phyloP scores from a whole-genome alignment of 2,113 vertebrate genomes.

The Channa maculata region DNA sequence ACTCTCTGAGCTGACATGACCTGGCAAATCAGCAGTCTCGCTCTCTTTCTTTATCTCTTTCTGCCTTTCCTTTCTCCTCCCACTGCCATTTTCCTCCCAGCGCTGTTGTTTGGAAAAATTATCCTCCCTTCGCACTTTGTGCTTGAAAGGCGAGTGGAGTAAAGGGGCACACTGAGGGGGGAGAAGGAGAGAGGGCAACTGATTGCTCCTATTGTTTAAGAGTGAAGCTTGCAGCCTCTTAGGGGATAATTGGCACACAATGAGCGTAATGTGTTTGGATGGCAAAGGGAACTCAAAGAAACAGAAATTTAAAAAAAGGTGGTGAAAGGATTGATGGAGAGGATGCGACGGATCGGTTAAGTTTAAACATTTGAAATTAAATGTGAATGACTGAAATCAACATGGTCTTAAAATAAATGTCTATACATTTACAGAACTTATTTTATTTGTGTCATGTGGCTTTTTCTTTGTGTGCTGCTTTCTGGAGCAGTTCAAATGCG shows the following conservation, averaged over 20 bases:
- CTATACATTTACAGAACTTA: background rate
- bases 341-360: constrained; percentile 32
- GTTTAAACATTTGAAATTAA: constrained; percentile 31
- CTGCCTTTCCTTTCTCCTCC: constrained; percentile 44
- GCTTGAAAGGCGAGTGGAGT: constrained; percentile 66
- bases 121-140: constrained; percentile 71
- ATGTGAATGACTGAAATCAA: constrained; percentile 5
- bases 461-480: background rate
- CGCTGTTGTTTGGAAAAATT: constrained; percentile 80
- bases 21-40: constrained; percentile 55
- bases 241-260: constrained; percentile 80
- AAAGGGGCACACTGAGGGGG: constrained; percentile 54
- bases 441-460: background rate
- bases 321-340: constrained; percentile 22
- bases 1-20: constrained; percentile 55
- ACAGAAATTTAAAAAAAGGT: constrained; percentile 55
- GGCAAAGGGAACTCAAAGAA: constrained; percentile 63
- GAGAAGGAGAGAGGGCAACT: constrained; percentile 71
- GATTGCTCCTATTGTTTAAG: constrained; percentile 85
- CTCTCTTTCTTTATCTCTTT: constrained; percentile 52
- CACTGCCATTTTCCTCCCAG: constrained; percentile 67
- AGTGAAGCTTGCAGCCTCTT: constrained; percentile 77
- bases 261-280: constrained; percentile 78
- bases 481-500: constrained; percentile 13
- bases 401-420: constrained; percentile 1